phyloP scores from a whole-genome alignment of 1,140 invertebrate species.

The Lepidurus couesii region DNA sequence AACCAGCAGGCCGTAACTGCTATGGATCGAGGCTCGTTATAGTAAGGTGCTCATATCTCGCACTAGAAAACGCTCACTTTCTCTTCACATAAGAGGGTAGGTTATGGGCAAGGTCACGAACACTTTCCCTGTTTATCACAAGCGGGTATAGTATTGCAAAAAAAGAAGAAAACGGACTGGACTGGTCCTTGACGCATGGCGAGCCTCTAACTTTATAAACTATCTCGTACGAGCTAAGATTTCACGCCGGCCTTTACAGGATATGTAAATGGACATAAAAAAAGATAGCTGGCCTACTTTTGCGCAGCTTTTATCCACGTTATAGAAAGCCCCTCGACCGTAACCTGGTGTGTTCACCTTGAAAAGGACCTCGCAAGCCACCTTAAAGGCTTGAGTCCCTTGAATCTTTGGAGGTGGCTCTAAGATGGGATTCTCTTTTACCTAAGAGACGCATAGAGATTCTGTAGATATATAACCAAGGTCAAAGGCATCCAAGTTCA shows the following conservation, averaged over 20 bases:
- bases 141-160: background rate
- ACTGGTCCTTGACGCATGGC: background rate
- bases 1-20: background rate
- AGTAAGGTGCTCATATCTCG: background rate
- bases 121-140: slow-evolving; percentile 10
- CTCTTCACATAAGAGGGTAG: slow-evolving; percentile 13
- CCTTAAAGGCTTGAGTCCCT: background rate
- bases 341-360: background rate
- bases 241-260: background rate
- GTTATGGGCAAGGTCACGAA: slow-evolving; percentile 14
- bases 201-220: slow-evolving; percentile 8
- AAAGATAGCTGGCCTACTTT: background rate
- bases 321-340: background rate
- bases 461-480: background rate
- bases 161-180: background rate
- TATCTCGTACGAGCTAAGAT: background rate
- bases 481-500: slow-evolving; percentile 5
- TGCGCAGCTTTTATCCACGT: background rate
- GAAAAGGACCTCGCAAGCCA: background rate
- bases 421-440: background rate
- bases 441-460: background rate
- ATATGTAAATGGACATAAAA: background rate
- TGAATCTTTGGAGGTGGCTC: background rate
- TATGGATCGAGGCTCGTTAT: background rate
- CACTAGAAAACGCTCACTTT: background rate